Percentiles rank a stretch among this genome's conserved stretches.
Evolutionary conservation across 1,140 invertebrate genomes (phyloP).

Genomic region (Leptinotarsa texana): DNA sequence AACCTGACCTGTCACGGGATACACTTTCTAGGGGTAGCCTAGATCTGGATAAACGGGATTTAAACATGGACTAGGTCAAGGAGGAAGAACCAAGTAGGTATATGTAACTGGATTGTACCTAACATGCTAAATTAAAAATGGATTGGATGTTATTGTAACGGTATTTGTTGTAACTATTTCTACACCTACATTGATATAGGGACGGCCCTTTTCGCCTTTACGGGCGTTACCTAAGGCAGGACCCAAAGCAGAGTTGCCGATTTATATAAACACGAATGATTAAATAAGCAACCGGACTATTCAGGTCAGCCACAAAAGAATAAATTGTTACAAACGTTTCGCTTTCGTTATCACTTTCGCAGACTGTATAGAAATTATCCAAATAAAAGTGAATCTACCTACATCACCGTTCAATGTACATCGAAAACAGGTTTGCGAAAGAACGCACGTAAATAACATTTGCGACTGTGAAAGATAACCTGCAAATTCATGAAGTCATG

Average conservation of each 20-base stretch:
- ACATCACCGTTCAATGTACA: constrained; percentile 28
- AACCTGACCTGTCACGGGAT: constrained; percentile 53
- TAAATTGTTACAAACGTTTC: constrained; percentile 30
- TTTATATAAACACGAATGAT: constrained; percentile 13
- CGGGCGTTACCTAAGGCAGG: constrained; percentile 50
- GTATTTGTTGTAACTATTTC: not conserved
- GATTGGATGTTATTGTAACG: not conserved
- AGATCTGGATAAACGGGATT: constrained; percentile 37
- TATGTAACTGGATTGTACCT: not conserved
- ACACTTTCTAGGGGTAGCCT: constrained; percentile 44
- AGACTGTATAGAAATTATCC: constrained; percentile 26
- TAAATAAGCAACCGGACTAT: not conserved
- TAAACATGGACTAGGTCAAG: constrained; percentile 39
- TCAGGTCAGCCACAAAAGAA: not conserved
- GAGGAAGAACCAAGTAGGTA: not conserved
- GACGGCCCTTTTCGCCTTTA: constrained; percentile 23
- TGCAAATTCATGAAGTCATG: constrained; percentile 38
- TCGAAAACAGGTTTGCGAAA: constrained; percentile 39
- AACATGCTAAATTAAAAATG: constrained; percentile 21
- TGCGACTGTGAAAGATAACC: constrained; percentile 40
- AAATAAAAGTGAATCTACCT: constrained; percentile 47
- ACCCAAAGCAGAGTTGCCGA: constrained; percentile 38
- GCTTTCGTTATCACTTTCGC: constrained; percentile 47
- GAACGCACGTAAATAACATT: constrained; percentile 25
- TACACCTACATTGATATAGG: constrained; percentile 24